Base-by-base conservation (phyloP, 2,888 invertebrate species). In the Zaprionus bogoriensis region DNA sequence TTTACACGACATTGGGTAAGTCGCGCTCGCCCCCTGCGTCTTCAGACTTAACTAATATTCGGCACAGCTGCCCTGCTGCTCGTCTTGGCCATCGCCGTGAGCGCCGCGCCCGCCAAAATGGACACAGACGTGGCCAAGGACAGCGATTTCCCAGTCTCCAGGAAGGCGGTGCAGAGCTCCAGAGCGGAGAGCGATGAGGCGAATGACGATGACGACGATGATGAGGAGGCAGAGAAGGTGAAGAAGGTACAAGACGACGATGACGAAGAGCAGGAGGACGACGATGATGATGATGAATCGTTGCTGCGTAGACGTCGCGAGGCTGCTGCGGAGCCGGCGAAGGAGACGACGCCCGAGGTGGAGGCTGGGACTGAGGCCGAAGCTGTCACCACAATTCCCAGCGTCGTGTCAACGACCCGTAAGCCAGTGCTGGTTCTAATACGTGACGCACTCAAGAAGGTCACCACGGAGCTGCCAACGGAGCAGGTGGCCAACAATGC, bases 401-500 rank as follows among this genome's bases (percentile, higher is more conserved):
- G 51, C 0, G 12, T 58, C 0, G 58, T 39, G 14, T 53, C 63
- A 10, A 66, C 87, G 2, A 67, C 81, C 2, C 83, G 88, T 3
- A 90, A 88, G 19, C 83, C 89, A 2, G 89, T 90, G 7, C 60
- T 90, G 0, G 88, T 89, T 17, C 66, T 90, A 5, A 89, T 90
- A 4, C 89, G 88, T 25, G 89, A 87, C 62, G 89, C 88, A 6
- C 59, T 90, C 9, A 90, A 90, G 12, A 90, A 90, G 59, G 90
- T 90, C 17, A 89, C 89, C 42, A 84, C 89, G 3, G 84, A 84
- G 12, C 66, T 89, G 50, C 88, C 89, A 57, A 85, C 89, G 12
- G 87, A 89, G 48, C 88, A 89, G 65, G 89, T 90, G 54, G 88
- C 89, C 50, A 89, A 82, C 46, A 89, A 89, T 70, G 90, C 90